Percentiles rank a stretch among this genome's conserved stretches.
Conservation (phyloP, 2,797 vertebrate species). For the Myotis planiceps region DNA sequence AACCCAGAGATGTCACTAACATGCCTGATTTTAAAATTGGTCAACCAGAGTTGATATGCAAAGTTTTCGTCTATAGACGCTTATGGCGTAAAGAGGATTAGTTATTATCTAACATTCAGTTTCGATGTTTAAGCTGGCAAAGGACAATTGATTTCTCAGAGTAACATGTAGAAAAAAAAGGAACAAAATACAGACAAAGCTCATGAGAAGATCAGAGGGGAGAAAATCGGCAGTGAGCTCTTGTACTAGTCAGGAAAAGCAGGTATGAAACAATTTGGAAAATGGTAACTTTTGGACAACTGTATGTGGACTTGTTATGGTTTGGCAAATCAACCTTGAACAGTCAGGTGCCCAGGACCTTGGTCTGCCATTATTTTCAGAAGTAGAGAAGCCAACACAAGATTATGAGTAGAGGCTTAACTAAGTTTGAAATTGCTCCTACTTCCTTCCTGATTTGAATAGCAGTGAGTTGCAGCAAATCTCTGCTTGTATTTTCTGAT, state of each 20-base stretch:
- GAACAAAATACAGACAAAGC: conserved; percentile 9
- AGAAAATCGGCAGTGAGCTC: neutral
- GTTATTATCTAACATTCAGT: neutral
- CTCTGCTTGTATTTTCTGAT: neutral
- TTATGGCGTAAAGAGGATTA: neutral
- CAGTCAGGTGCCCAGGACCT: neutral
- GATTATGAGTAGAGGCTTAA: conserved; percentile 1
- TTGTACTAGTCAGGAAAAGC: neutral
- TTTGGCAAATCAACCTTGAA: neutral
- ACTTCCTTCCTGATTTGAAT: neutral
- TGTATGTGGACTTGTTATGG: neutral
- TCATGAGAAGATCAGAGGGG: neutral
- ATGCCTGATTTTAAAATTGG: no score
- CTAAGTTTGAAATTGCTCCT: neutral
- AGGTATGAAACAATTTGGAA: neutral
- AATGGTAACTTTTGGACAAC: neutral
- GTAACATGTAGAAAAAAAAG: neutral
- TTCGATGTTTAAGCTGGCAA: neutral
- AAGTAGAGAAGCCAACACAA: neutral
- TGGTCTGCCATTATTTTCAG: neutral
- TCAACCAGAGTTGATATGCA: no score
- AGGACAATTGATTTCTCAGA: neutral
- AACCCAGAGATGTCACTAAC: no score
- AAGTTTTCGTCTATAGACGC: no score
- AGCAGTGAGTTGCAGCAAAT: neutral